phyloP scores from a whole-genome alignment of 2,888 invertebrate species.

The Latrodectus hesperus region DNA sequence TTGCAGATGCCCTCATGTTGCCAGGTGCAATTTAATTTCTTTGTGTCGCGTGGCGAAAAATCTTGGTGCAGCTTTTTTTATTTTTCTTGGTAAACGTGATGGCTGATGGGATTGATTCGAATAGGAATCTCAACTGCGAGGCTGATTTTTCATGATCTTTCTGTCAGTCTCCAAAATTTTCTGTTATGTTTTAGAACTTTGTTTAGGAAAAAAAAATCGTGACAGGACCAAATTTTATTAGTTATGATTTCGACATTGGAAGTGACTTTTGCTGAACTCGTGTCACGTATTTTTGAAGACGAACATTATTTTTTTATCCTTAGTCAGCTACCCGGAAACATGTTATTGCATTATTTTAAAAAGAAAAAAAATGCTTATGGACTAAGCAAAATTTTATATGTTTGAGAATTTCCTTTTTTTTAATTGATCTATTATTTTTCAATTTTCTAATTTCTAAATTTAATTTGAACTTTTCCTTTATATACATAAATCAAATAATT shows the following conservation, averaged over 20 bases:
- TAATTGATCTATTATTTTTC: too few species aligned
- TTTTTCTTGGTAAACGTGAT: constrained; percentile 34
- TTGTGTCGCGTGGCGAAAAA: constrained; percentile 8
- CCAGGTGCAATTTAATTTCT: constrained; percentile 44
- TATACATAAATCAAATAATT: not conserved
- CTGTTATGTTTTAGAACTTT: not conserved
- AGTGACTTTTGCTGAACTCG: not conserved
- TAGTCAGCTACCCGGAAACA: too few species aligned
- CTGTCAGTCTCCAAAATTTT: not conserved
- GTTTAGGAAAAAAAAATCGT: not conserved
- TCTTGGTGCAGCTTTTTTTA: constrained; percentile 12
- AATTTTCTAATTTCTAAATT: not conserved
- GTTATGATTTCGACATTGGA: not conserved
- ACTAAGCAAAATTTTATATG: too few species aligned
- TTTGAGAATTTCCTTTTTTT: too few species aligned
- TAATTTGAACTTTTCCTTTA: not conserved
- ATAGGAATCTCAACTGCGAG: constrained; percentile 8
- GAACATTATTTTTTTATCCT: not conserved
- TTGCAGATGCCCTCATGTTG: constrained; percentile 1
- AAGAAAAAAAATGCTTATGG: too few species aligned
- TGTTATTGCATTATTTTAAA: too few species aligned
- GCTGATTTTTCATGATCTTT: constrained; percentile 23
- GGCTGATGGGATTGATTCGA: constrained; percentile 7
- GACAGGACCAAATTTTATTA: not conserved
- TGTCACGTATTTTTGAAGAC: not conserved